Evolutionary conservation across 2,113 vertebrate genomes (phyloP).

Genomic region (Aythya baeri): DNA sequence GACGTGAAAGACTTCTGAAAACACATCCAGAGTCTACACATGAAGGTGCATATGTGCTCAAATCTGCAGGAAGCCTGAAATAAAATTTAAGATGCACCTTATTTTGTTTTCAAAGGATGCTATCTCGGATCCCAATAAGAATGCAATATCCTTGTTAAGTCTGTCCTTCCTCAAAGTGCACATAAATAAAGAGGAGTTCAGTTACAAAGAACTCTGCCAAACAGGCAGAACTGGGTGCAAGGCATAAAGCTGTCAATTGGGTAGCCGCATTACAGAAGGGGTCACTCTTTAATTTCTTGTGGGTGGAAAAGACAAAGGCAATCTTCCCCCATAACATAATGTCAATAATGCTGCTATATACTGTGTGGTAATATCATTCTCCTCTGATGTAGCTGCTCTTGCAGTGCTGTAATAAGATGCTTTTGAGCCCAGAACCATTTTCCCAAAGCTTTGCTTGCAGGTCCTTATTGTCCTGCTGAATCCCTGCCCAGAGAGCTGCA

Average conservation of each 20-base stretch:
- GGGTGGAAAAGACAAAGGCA: not conserved
- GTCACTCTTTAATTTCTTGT: not conserved
- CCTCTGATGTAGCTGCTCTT: not conserved
- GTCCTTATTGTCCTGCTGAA: not conserved
- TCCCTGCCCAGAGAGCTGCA: not conserved
- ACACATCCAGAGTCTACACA: not conserved
- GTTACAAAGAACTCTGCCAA: not conserved
- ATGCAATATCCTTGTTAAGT: not conserved
- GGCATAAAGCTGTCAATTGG: not conserved
- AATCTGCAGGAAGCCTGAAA: not conserved
- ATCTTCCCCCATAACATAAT: not conserved
- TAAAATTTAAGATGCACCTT: not conserved
- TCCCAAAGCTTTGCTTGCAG: not conserved
- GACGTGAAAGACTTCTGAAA: not conserved
- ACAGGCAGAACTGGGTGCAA: not conserved
- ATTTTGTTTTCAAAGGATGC: not conserved
- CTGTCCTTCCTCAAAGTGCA: rapidly evolving
- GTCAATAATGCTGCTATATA: not conserved
- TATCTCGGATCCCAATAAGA: not conserved
- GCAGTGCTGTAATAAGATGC: not conserved
- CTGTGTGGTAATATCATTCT: not conserved
- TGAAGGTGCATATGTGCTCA: not conserved
- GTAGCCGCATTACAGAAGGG: not conserved
- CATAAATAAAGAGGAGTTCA: not conserved
- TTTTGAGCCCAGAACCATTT: not conserved